Base-by-base conservation (phyloP, 2,113 vertebrate species). In the Tichodroma muraria region DNA sequence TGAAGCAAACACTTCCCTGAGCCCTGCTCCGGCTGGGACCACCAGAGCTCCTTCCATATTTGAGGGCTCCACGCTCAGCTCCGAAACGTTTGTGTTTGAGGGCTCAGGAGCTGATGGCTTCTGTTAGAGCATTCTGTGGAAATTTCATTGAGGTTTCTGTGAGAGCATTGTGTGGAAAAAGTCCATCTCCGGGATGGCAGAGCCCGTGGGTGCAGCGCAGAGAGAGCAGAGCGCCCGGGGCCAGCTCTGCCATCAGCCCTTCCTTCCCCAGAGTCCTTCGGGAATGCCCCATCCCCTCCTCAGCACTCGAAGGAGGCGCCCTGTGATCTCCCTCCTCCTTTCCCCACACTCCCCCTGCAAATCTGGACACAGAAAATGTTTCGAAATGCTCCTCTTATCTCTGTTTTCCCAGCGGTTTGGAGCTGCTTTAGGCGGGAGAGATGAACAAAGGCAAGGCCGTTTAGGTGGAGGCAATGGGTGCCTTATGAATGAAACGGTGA, bases 381-480 rank as follows among this genome's bases (percentile, higher is more conserved):
- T 69, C 4, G 17, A 52, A 79, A 18, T 8, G 60, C 80, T 72
- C 3, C 80, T 45, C 68, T 93, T 92, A 95, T 95, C 93, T 96
- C 64, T 91, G 71, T 91, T 95, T 91, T 66, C 60, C 68, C 95
- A 94, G 91, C 18, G 0, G 66, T 94, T 75, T 59, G 94, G 72
- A 93, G 81, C 89, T 27, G 81, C 18, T 93, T 73, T 56, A 19
- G 85, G 85, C 81, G n/a, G 71, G 47, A 59, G 76, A n/a, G 88
- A 85, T 95, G 35, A 91, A 93, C 90, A 83, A 94, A 88, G 71
- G 45, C 78, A 21, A 42, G 30, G 82, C 76, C 80, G 30, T 95
- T 95, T 59, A 59, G 71, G 33, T 13, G 60, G 72, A 91, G 75
- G 75, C 54, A 6, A 5, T n/a, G 3, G 21, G 56, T 16, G 60